Percentiles rank a stretch among this genome's conserved stretches.
These are phyloP conservation scores for Enteromius viviparus DNA, from an alignment of 2,797 vertebrate genomes.

Conservation along the genomic window DNA sequence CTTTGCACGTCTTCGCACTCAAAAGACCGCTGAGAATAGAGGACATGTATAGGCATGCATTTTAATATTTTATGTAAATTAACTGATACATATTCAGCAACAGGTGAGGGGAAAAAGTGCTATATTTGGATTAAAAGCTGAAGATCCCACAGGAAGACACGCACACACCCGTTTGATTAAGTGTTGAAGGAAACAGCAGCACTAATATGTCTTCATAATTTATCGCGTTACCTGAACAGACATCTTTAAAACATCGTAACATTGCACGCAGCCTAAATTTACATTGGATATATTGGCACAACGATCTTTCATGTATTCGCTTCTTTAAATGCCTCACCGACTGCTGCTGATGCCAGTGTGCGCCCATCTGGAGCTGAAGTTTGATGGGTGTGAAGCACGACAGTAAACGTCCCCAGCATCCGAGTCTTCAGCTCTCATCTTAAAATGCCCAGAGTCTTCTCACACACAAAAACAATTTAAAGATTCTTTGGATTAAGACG, in stretches of 20 bases:
- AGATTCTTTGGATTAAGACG: not conserved
- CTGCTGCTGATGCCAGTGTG: slow-evolving; percentile 26
- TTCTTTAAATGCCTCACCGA: slow-evolving; percentile 18
- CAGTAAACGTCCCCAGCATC: slow-evolving; percentile 15
- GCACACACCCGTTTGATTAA: not conserved
- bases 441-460: slow-evolving; percentile 15
- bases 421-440: slow-evolving; percentile 32
- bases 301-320: not conserved
- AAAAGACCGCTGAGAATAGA: slow-evolving; percentile 7
- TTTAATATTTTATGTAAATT: slow-evolving; percentile 42
- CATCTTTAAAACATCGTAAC: not conserved
- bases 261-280: not conserved
- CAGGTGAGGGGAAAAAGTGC: slow-evolving; percentile 34
- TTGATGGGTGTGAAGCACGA: slow-evolving; percentile 14
- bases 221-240: not conserved
- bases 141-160: slow-evolving; percentile 1
- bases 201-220: not conserved
- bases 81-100: slow-evolving; percentile 43
- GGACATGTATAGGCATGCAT: slow-evolving; percentile 13
- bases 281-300: not conserved
- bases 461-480: slow-evolving; percentile 4
- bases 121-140: slow-evolving; percentile 15
- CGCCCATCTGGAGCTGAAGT: slow-evolving; percentile 48
- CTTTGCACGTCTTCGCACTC: not conserved
- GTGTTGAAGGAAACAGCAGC: not conserved